These are phyloP conservation scores for Episyrphus balteatus DNA, from an alignment of 1,140 invertebrate genomes.

Conservation along the genomic window DNA sequence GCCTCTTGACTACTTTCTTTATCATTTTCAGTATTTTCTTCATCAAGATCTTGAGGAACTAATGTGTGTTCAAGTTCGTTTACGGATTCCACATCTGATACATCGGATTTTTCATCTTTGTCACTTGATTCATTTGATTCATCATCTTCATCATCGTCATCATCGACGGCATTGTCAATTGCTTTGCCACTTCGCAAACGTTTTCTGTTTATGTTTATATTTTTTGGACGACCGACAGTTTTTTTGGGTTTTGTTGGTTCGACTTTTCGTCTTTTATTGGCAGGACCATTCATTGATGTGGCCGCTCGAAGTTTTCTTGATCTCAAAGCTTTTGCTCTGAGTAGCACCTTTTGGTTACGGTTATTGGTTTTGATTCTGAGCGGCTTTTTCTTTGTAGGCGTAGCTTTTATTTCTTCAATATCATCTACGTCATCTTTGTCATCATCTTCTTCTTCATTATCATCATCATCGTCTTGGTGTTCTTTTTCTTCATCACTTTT, in stretches of 20 bases:
- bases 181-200: not conserved
- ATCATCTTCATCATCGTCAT: constrained; percentile 1
- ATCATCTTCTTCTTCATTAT: not conserved
- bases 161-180: not conserved
- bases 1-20: not conserved
- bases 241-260: no score
- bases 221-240: not conserved
- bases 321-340: not conserved
- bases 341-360: not conserved
- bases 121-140: not conserved
- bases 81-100: no score
- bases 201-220: not conserved
- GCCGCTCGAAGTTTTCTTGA: not conserved
- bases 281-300: not conserved
- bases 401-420: not conserved
- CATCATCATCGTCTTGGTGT: not conserved
- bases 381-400: not conserved
- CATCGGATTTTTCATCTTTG: not conserved
- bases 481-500: not conserved
- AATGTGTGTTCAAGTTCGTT: no score
- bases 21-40: constrained; percentile 11
- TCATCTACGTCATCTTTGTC: not conserved
- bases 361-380: not conserved
- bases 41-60: not conserved
- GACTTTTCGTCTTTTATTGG: no score